Evolutionary conservation across 2,113 vertebrate species (phyloP), one percentile per base, ranked within the genome.

Genomic region (Brachyhypopomus gauderio): DNA sequence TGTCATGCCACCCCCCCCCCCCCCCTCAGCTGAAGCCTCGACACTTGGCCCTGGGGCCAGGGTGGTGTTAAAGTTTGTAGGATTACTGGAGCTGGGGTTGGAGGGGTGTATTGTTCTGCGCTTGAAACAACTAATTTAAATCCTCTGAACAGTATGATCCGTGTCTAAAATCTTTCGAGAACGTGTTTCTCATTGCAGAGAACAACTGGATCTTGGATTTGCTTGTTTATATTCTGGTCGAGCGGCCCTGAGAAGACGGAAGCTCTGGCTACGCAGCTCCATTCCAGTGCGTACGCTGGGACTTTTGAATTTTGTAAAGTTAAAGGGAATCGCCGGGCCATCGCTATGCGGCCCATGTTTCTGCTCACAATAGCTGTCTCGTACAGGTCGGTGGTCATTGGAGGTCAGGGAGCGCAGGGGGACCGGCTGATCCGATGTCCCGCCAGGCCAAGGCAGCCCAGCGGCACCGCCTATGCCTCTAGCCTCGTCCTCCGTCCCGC

Each of bases 301-400:
- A 64, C 62, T 63, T 25, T 25, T 11, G 9, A 63, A 63, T 22
- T 63, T 25, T 52, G 69, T 14, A 64, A 22, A 52, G 23, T 64
- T 77, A 4, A 9, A 25, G 22, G 2, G 11, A 69, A 76, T 64
- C 69, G 25, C 58, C 41, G 12, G 12, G 72, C 67, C 70, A 77
- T 91, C 87, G 84, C 80, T 80, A 87, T 89, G 87, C 87, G 48
- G 85, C 75, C 89, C 90, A 90, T 88, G 81, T 91, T 84, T 70
- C 55, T 30, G 78, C 85, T 72, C 81, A 85, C 87, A 90, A 91
- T 90, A 91, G 88, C 87, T 7, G 62, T 85, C 80, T 90, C 84
- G 84, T 85, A 86, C 89, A 89, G 79, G 91, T 90, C 89, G 89
- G 62, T 89, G 88, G 86, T 91, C 89, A 86, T 88, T 87, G 60